phyloP scores from a whole-genome alignment of 37 sponge, comb jelly and placozoan genomes.

The Crambe crambe region DNA sequence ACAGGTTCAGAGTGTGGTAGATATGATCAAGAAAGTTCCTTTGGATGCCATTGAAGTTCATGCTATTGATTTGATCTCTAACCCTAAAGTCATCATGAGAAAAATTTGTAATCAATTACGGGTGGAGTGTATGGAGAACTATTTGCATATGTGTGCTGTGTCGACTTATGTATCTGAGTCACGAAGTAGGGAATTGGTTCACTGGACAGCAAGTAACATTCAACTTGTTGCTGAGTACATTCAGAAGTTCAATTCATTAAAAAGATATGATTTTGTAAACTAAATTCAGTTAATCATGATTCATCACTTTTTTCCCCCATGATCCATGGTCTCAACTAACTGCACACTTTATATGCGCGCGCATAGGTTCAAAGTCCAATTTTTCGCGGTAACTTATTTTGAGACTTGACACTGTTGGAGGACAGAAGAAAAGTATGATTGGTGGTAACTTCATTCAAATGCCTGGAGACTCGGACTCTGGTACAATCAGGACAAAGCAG shows the following conservation, averaged over 20 bases:
- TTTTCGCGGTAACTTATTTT: too few species aligned
- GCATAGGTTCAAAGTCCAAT: too few species aligned
- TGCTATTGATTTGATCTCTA: slow-evolving; percentile 30
- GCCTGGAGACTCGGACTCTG: too few species aligned
- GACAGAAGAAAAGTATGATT: too few species aligned
- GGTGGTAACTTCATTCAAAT: too few species aligned
- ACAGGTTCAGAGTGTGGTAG: slow-evolving; percentile 35
- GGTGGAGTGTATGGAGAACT: slow-evolving; percentile 27
- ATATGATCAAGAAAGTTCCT: slow-evolving; percentile 40
- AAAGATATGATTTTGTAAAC: slow-evolving; percentile 22
- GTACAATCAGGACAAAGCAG: too few species aligned
- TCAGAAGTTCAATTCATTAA: slow-evolving; percentile 19
- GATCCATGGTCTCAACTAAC: too few species aligned
- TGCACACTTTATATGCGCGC: too few species aligned
- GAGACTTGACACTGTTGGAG: too few species aligned
- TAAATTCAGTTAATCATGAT: too few species aligned
- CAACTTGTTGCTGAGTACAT: slow-evolving; percentile 39
- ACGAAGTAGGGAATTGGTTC: slow-evolving; percentile 32
- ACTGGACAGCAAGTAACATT: slow-evolving; percentile 50
- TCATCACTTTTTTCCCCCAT: too few species aligned
- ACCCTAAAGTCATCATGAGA: slow-evolving; percentile 33
- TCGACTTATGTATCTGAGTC: slow-evolving; percentile 24
- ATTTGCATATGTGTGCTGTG: slow-evolving; percentile 37
- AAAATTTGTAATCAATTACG: slow-evolving; percentile 28
- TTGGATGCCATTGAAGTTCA: slow-evolving; percentile 42